phyloP scores from a whole-genome alignment of 2,113 vertebrate species.

The Hyla sarda region DNA sequence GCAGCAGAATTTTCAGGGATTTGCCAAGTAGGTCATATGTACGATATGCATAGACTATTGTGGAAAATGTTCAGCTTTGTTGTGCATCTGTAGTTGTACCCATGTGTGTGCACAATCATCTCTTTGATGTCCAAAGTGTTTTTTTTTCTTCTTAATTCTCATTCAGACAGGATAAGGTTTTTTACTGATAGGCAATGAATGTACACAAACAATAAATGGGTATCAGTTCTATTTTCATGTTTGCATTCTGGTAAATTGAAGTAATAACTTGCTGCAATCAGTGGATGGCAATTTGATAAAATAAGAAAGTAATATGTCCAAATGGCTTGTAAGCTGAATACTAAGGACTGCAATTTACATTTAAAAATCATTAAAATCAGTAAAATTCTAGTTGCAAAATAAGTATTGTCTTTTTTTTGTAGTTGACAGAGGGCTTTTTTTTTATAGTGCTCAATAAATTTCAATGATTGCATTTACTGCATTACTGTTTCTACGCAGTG shows the following conservation, averaged over 20 bases:
- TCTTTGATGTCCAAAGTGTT: slow-evolving; percentile 14
- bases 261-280: background rate
- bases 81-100: background rate
- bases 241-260: background rate
- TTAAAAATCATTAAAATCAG: background rate
- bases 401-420: background rate
- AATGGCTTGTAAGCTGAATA: background rate
- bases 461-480: no score
- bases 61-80: background rate
- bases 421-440: no score
- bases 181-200: background rate
- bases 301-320: background rate
- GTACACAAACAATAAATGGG: background rate
- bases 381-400: background rate
- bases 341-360: background rate
- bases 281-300: background rate
- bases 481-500: no score
- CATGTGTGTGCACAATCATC: slow-evolving; percentile 29
- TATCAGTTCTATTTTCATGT: background rate
- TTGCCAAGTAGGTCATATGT: background rate
- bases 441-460: no score
- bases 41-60: slow-evolving; percentile 25
- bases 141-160: slow-evolving; percentile 5
- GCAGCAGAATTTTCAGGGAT: background rate
- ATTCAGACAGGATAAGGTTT: background rate